Evolutionary conservation across 2,797 vertebrate species (phyloP).

Genomic region (Anguilla obscura): DNA sequence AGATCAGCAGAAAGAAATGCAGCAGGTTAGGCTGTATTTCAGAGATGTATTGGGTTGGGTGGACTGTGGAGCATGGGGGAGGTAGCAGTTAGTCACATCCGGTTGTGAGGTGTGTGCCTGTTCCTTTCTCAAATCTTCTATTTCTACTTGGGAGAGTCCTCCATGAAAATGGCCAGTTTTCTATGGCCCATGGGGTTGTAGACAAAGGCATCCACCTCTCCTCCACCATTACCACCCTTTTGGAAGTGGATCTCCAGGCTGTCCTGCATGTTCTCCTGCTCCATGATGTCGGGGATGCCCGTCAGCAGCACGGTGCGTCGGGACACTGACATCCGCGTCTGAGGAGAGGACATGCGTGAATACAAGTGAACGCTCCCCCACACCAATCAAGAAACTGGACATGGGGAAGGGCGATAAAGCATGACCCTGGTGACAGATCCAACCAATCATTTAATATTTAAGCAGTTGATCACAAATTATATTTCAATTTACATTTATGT

Average conservation of each 20-base stretch:
- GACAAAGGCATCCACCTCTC: slow-evolving; percentile 77
- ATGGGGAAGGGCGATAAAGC: background rate
- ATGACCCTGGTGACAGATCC: too few species aligned
- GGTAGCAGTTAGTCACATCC: background rate
- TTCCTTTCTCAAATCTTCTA: background rate
- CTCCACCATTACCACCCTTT: slow-evolving; percentile 77
- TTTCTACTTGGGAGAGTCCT: slow-evolving; percentile 14
- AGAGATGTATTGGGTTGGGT: background rate
- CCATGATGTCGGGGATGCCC: slow-evolving; percentile 77
- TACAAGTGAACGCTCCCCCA: background rate
- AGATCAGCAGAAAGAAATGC: background rate
- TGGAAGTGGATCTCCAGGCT: slow-evolving; percentile 88
- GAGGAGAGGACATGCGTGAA: slow-evolving; percentile 1
- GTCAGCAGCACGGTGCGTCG: slow-evolving; percentile 74
- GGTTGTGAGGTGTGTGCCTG: background rate
- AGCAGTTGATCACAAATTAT: background rate
- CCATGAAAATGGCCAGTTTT: slow-evolving; percentile 66
- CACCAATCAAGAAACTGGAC: background rate
- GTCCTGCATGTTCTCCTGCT: slow-evolving; percentile 72
- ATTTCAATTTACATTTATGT: background rate
- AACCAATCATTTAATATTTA: background rate
- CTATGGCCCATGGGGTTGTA: slow-evolving; percentile 70
- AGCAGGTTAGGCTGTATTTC: background rate
- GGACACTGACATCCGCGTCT: slow-evolving; percentile 59
- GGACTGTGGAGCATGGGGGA: background rate